Evolutionary conservation across 2,888 invertebrate species (phyloP).

Genomic region (Drosophila birchii): DNA sequence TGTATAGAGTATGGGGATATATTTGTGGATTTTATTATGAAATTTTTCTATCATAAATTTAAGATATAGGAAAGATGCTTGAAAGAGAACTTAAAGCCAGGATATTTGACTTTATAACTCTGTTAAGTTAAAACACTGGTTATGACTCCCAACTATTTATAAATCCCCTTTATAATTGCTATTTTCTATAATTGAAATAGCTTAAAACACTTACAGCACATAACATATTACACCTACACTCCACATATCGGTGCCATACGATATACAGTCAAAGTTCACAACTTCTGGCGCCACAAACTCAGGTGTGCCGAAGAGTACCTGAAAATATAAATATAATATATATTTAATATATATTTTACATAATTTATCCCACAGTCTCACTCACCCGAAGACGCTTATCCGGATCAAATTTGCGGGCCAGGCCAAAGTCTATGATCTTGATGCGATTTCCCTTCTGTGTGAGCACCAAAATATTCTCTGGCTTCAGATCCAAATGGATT

Average conservation of each 20-base stretch:
- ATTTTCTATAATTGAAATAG: too few species aligned
- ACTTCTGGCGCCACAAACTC: slow-evolving; percentile 99
- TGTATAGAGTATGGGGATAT: not conserved
- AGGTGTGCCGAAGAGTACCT: slow-evolving; percentile 97
- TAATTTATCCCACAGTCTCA: not conserved
- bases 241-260: slow-evolving; percentile 99
- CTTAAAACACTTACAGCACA: slow-evolving; percentile 92
- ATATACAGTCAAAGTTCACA: slow-evolving; percentile 98
- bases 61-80: too few species aligned
- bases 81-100: not conserved
- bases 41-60: not conserved
- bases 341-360: not conserved
- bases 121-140: not conserved
- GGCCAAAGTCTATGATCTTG: slow-evolving; percentile 99
- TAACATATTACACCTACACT: slow-evolving; percentile 99
- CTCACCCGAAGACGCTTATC: slow-evolving; percentile 92
- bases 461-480: slow-evolving; percentile 98
- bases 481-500: slow-evolving; percentile 99
- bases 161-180: not conserved
- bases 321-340: not conserved
- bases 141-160: not conserved
- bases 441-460: slow-evolving; percentile 98
- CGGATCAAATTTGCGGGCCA: slow-evolving; percentile 96
- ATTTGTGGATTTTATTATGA: not conserved
- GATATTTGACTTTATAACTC: not conserved